These are phyloP conservation scores for Eurystomus gularis DNA, from an alignment of 2,113 vertebrate genomes.

Conservation along the genomic window DNA sequence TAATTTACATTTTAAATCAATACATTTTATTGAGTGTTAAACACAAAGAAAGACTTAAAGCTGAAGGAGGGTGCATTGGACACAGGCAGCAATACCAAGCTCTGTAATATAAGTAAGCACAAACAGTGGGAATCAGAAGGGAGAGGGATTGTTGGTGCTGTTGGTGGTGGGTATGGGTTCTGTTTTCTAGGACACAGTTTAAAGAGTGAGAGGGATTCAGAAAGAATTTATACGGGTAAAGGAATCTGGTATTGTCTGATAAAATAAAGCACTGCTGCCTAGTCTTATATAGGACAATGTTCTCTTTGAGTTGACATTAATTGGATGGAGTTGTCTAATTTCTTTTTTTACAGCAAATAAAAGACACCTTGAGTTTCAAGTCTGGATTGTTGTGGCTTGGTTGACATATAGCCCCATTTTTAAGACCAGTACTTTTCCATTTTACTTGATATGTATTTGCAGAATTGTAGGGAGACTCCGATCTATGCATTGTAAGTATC, in stretches of 20 bases:
- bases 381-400: not conserved
- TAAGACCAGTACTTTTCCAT: not conserved
- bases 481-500: not conserved
- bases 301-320: not conserved
- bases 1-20: not conserved
- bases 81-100: not conserved
- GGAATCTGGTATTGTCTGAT: not conserved
- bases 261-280: not conserved
- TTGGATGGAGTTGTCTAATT: not conserved
- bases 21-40: not conserved
- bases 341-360: not conserved
- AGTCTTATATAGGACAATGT: not conserved
- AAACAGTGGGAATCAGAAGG: not conserved
- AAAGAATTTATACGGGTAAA: not conserved
- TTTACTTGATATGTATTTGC: not conserved
- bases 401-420: not conserved
- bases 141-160: not conserved
- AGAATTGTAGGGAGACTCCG: not conserved
- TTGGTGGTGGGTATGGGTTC: not conserved
- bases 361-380: not conserved
- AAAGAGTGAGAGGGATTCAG: not conserved
- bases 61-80: not conserved
- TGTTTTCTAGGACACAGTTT: not conserved
- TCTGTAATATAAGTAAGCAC: not conserved
- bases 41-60: not conserved